phyloP scores from a whole-genome alignment of 2,113 vertebrate genomes.

The Malurus melanocephalus region DNA sequence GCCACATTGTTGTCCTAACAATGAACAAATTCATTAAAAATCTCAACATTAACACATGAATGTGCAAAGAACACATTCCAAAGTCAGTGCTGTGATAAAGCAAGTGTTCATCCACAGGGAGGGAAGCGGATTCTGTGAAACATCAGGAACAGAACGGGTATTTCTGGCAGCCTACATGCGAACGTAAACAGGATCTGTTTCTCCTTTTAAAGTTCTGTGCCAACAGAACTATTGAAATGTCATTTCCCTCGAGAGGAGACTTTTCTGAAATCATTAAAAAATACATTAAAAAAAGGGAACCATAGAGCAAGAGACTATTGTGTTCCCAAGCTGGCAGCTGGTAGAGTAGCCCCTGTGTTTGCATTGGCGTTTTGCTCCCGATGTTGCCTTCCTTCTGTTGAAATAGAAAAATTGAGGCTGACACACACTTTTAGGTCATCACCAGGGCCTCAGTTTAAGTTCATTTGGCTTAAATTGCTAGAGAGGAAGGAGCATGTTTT shows the following conservation, averaged over 20 bases:
- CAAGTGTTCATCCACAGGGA: constrained; percentile 60
- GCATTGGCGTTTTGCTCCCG: constrained; percentile 67
- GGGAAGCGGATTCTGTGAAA: constrained; percentile 55
- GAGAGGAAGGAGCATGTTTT: constrained; percentile 44
- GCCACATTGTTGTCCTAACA: constrained; percentile 69
- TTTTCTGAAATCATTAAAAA: constrained; percentile 53
- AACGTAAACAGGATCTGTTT: constrained; percentile 34
- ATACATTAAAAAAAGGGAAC: constrained; percentile 54
- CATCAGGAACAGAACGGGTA: constrained; percentile 48
- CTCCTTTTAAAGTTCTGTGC: constrained; percentile 53
- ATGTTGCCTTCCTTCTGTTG: constrained; percentile 59
- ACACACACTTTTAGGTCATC: constrained; percentile 42
- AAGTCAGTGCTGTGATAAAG: constrained; percentile 72
- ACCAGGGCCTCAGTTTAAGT: constrained; percentile 24
- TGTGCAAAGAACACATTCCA: constrained; percentile 61
- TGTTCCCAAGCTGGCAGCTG: constrained; percentile 58
- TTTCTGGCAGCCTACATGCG: constrained; percentile 55
- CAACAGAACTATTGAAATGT: constrained; percentile 63
- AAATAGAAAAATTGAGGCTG: constrained; percentile 66
- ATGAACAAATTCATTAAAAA: constrained; percentile 72
- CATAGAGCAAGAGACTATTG: constrained; percentile 59
- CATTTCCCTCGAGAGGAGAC: constrained; percentile 53
- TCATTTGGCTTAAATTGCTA: constrained; percentile 43
- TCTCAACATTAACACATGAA: constrained; percentile 58
- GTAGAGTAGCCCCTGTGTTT: constrained; percentile 57